These are phyloP conservation scores for Etheostoma perlongum DNA, from an alignment of 2,797 vertebrate genomes.

Conservation along the genomic window DNA sequence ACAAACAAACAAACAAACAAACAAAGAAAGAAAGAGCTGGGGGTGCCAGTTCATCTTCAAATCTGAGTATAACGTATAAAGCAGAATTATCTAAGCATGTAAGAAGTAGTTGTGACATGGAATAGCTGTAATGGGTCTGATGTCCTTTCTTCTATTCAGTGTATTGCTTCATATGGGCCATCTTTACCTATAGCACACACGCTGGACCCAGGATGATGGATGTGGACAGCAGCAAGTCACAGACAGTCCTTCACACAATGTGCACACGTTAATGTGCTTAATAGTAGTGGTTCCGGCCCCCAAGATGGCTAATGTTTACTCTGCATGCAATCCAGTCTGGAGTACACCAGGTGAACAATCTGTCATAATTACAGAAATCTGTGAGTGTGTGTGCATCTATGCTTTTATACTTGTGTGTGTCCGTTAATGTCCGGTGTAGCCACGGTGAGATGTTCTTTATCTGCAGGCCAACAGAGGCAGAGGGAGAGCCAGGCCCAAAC, in stretches of 20 bases:
- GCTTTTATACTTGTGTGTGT: constrained; percentile 1
- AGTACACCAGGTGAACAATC: constrained; percentile 58
- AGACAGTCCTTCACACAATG: constrained; percentile 83
- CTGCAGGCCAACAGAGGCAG: constrained; percentile 53
- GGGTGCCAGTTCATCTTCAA: constrained; percentile 9
- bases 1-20: neutral
- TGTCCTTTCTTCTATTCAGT: constrained; percentile 80
- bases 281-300: constrained; percentile 74
- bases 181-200: constrained; percentile 81
- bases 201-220: constrained; percentile 85
- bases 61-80: neutral
- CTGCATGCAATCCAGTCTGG: constrained; percentile 49
- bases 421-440: constrained; percentile 44
- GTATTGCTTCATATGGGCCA: constrained; percentile 78
- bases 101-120: constrained; percentile 79
- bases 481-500: constrained; percentile 53
- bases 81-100: constrained; percentile 8
- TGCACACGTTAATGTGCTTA: constrained; percentile 80
- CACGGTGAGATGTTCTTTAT: constrained; percentile 56
- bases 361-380: constrained; percentile 67
- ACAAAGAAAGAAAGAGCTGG: neutral
- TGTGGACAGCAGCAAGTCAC: constrained; percentile 72
- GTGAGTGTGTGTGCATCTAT: neutral
- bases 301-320: constrained; percentile 58
- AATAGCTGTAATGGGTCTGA: constrained; percentile 76